Percentiles rank a stretch among this genome's conserved stretches.
Evolutionary conservation across 1,140 invertebrate genomes (phyloP).

Genomic region (Psilanteris sp.): DNA sequence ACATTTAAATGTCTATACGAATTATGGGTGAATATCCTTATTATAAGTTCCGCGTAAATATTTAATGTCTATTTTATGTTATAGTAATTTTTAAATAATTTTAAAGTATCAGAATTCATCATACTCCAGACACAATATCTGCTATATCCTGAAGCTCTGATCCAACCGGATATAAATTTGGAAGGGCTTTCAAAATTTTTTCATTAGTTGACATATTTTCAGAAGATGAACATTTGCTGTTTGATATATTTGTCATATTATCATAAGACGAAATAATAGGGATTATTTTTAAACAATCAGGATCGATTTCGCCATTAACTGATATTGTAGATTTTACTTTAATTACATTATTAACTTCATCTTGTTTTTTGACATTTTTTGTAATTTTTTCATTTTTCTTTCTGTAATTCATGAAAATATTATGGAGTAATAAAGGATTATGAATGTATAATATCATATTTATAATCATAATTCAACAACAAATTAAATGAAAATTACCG

Average conservation of each 20-base stretch:
- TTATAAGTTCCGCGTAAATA: no score
- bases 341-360: slow-evolving; percentile 44
- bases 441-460: no score
- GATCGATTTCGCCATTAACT: slow-evolving; percentile 37
- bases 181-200: slow-evolving; percentile 73
- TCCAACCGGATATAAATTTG: slow-evolving; percentile 73
- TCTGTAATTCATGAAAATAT: slow-evolving; percentile 12
- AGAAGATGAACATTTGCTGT: slow-evolving; percentile 21
- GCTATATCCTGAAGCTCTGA: slow-evolving; percentile 81
- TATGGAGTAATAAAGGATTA: no score
- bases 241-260: slow-evolving; percentile 8
- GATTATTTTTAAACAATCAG: slow-evolving; percentile 61
- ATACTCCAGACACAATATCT: slow-evolving; percentile 80
- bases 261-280: slow-evolving; percentile 50
- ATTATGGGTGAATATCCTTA: no score
- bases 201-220: slow-evolving; percentile 49
- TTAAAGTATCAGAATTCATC: no score
- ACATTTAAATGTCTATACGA: no score
- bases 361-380: slow-evolving; percentile 43
- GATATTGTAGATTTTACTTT: slow-evolving; percentile 31
- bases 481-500: no score
- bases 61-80: no score
- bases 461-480: no score
- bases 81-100: slow-evolving; percentile 2
- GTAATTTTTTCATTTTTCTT: slow-evolving; percentile 50